These are phyloP conservation scores for Eilema depressum DNA, from an alignment of 2,888 invertebrate genomes.

Conservation along the genomic window DNA sequence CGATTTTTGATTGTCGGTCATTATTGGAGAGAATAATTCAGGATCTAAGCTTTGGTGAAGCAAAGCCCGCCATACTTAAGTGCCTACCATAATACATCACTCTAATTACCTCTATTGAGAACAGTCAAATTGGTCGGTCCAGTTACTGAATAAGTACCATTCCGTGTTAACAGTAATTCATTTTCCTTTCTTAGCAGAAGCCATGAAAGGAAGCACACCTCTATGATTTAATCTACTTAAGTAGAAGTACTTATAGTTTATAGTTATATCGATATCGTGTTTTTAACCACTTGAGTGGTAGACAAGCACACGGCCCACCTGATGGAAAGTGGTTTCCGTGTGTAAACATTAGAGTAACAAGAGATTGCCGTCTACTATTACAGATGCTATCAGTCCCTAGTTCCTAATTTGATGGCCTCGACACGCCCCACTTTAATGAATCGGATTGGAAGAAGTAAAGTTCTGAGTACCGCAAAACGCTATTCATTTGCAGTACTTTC, in stretches of 20 bases:
- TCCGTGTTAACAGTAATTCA: constrained; percentile 50
- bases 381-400: too few relatives aligned
- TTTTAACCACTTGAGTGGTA: too few relatives aligned
- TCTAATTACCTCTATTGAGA: constrained; percentile 43
- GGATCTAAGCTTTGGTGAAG: constrained; percentile 35
- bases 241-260: not conserved
- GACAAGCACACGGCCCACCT: too few relatives aligned
- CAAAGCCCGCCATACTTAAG: constrained; percentile 29
- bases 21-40: constrained; percentile 36
- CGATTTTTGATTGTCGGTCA: not conserved
- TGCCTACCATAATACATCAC: constrained; percentile 43
- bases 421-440: too few relatives aligned
- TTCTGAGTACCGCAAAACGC: not conserved
- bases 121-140: constrained; percentile 42
- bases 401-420: too few relatives aligned
- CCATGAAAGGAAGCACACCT: constrained; percentile 34
- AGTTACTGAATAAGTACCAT: constrained; percentile 50
- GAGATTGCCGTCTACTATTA: too few relatives aligned
- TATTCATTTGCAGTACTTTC: not conserved
- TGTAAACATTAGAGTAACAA: too few relatives aligned
- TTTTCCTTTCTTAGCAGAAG: constrained; percentile 40
- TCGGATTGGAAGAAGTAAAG: too few relatives aligned
- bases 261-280: too few relatives aligned
- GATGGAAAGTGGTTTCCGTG: too few relatives aligned
- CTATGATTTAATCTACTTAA: constrained; percentile 28